Evolutionary conservation across 2,888 invertebrate species (phyloP).

Genomic region (Ptilodon capucinus): DNA sequence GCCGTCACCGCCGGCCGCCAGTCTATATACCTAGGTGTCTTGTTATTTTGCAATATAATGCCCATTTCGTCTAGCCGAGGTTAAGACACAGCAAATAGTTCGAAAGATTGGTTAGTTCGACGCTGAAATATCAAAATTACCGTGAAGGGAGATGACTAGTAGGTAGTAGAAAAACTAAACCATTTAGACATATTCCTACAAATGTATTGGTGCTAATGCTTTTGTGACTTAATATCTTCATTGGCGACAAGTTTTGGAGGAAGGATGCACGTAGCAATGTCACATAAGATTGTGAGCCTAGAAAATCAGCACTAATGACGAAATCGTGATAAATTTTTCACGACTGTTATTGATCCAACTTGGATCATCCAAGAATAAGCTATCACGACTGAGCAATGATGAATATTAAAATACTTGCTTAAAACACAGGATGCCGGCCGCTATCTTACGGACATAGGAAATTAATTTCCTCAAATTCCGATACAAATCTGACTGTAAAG

Average conservation of each 20-base stretch:
- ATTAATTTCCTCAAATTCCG: slow-evolving; percentile 15
- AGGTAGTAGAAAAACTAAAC: background rate
- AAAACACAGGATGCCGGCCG: slow-evolving; percentile 16
- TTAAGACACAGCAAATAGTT: background rate
- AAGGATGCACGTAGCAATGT: background rate
- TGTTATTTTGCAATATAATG: background rate
- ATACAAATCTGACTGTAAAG: slow-evolving; percentile 15
- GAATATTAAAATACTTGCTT: background rate
- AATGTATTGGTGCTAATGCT: background rate
- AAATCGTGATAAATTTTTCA: background rate
- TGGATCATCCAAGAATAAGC: background rate
- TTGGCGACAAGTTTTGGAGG: no score
- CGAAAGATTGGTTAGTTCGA: background rate
- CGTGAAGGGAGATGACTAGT: background rate
- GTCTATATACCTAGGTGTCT: no score
- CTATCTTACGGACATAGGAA: slow-evolving; percentile 16
- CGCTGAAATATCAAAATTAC: background rate
- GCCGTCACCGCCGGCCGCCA: no score
- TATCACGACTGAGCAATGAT: background rate
- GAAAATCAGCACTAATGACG: background rate
- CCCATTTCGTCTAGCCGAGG: background rate
- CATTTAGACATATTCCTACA: background rate
- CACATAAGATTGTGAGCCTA: background rate
- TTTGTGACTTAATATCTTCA: no score
- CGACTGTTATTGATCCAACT: no score